Percentiles rank a stretch among this genome's conserved stretches.
Evolutionary conservation across 2,797 vertebrate genomes (phyloP).

Genomic region (Megalops cyprinoides): DNA sequence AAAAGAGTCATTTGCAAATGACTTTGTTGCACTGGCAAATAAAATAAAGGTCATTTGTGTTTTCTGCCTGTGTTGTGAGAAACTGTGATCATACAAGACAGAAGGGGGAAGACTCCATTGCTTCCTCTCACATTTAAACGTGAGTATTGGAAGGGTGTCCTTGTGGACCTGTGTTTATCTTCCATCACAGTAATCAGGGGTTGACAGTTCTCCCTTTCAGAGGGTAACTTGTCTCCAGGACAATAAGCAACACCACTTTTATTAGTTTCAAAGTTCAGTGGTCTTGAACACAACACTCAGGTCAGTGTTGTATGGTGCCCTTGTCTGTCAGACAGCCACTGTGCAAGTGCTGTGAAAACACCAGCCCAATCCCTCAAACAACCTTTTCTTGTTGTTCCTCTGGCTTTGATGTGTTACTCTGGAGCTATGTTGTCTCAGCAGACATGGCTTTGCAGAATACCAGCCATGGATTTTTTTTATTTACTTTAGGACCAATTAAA

Average conservation of each 20-base stretch:
- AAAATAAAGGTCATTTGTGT: constrained; percentile 67
- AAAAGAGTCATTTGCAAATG: constrained; percentile 62
- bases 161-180: constrained; percentile 78
- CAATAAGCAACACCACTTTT: constrained; percentile 81
- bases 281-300: constrained; percentile 77
- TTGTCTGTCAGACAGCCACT: constrained; percentile 76
- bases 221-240: constrained; percentile 74
- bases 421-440: neutral
- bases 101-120: constrained; percentile 78
- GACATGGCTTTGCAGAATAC: neutral
- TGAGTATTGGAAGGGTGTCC: constrained; percentile 62
- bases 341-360: constrained; percentile 68
- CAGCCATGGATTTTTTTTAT: neutral
- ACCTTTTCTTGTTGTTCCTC: constrained; percentile 42
- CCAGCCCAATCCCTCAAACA: constrained; percentile 38
- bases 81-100: constrained; percentile 56
- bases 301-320: constrained; percentile 73
- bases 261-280: constrained; percentile 86
- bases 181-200: constrained; percentile 81
- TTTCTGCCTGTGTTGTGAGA: constrained; percentile 56
- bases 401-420: constrained; percentile 23
- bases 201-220: constrained; percentile 77
- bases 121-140: constrained; percentile 59
- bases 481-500: constrained; percentile 21
- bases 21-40: constrained; percentile 62